phyloP scores from a whole-genome alignment of 2,888 invertebrate species.

The Bembecia ichneumoniformis region DNA sequence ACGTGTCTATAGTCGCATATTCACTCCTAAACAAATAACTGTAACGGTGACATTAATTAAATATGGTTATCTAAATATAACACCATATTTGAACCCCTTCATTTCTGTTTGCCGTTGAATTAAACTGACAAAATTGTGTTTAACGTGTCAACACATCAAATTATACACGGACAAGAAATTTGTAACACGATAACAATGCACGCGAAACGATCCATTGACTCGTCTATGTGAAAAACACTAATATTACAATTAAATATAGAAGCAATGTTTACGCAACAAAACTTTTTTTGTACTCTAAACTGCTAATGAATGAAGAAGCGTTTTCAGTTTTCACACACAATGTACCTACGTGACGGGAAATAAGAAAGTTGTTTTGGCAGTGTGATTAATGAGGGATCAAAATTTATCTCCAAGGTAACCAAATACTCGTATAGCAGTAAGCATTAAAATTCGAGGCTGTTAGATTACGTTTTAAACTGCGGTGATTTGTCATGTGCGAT shows the following conservation, averaged over 20 bases:
- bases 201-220: too few species aligned
- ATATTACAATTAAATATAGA: too few species aligned
- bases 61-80: constrained; percentile 56
- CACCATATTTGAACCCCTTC: constrained; percentile 50
- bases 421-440: constrained; percentile 26
- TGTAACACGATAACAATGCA: too few species aligned
- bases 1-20: constrained; percentile 12
- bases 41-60: constrained; percentile 52
- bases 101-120: constrained; percentile 48
- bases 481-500: constrained; percentile 18
- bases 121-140: constrained; percentile 45
- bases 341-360: constrained; percentile 12
- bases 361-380: constrained; percentile 37
- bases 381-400: constrained; percentile 41
- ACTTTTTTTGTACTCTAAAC: too few species aligned
- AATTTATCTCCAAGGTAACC: constrained; percentile 34
- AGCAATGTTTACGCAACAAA: too few species aligned
- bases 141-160: constrained; percentile 45
- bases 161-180: constrained; percentile 31
- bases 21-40: constrained; percentile 39
- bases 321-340: too few species aligned
- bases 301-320: too few species aligned
- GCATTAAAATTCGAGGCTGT: constrained; percentile 18
- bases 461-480: constrained; percentile 18
- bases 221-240: too few species aligned